Evolutionary conservation across 1,140 invertebrate genomes (phyloP).

Genomic region (Phymastichus coffea): DNA sequence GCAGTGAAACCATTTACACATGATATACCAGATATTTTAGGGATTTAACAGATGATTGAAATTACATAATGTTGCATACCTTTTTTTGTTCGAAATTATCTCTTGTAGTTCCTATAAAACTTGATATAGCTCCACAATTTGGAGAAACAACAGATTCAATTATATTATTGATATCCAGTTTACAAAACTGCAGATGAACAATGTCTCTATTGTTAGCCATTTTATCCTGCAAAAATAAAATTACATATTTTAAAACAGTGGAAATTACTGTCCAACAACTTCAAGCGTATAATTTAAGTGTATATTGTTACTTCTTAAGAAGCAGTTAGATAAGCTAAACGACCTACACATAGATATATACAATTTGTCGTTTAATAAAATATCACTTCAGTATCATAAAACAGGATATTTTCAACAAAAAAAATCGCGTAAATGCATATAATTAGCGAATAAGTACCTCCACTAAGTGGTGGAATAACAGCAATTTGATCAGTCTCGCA

Average conservation of each 20-base stretch:
- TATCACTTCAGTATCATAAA: no score
- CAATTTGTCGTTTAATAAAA: no score
- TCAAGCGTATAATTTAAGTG: no score
- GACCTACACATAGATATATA: no score
- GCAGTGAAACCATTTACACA: no score
- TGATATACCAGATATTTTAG: no score
- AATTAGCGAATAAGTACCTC: constrained; percentile 66
- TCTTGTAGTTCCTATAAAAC: constrained; percentile 90
- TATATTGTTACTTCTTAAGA: no score
- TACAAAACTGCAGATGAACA: constrained; percentile 68
- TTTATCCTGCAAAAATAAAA: constrained; percentile 40
- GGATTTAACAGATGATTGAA: constrained; percentile 24
- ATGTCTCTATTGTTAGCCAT: constrained; percentile 50
- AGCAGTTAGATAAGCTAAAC: no score
- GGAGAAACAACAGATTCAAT: constrained; percentile 67
- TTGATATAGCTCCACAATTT: constrained; percentile 82
- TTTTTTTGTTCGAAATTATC: constrained; percentile 85
- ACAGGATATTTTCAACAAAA: no score
- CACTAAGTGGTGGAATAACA: constrained; percentile 85
- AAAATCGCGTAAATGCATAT: no score
- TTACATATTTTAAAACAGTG: no score
- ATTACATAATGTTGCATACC: constrained; percentile 57
- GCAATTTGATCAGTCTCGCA: constrained; percentile 74
- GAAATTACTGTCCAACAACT: no score
- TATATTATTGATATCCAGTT: constrained; percentile 70